Evolutionary conservation across 2,797 vertebrate genomes (phyloP).

Genomic region (Chelonia mydas): DNA sequence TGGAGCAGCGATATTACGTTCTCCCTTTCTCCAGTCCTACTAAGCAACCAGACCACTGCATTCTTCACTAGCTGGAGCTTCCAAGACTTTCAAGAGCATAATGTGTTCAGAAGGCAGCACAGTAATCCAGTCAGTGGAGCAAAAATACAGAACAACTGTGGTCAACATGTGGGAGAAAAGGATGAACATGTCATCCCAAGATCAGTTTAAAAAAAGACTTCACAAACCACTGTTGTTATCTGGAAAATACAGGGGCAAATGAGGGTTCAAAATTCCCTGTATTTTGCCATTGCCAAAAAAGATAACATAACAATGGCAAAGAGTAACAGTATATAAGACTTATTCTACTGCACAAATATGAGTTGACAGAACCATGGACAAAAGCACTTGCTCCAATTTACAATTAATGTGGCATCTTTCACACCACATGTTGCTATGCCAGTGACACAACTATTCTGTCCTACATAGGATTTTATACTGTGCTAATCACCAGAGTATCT

Average conservation of each 20-base stretch:
- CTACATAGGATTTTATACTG: not conserved
- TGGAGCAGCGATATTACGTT: not conserved
- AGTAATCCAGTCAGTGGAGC: conserved; percentile 70
- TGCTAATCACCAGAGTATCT: not conserved
- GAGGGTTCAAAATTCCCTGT: not conserved
- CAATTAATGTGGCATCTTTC: not conserved
- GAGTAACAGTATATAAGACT: not conserved
- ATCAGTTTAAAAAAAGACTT: not conserved
- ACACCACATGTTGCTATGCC: not conserved
- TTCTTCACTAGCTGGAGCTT: conserved; percentile 69
- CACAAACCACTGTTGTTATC: not conserved
- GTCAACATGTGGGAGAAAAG: conserved; percentile 50
- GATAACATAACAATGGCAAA: not conserved
- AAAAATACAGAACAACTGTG: conserved; percentile 63
- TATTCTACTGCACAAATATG: not conserved
- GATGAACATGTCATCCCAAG: conserved; percentile 14
- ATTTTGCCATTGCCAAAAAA: not conserved
- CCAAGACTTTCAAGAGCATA: conserved; percentile 66
- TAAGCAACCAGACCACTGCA: conserved; percentile 46
- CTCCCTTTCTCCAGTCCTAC: not conserved
- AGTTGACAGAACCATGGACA: not conserved
- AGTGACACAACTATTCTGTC: not conserved
- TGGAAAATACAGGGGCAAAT: not conserved
- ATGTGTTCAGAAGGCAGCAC: conserved; percentile 67
- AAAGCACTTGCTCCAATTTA: conserved; percentile 7